phyloP scores from a whole-genome alignment of 2,888 invertebrate species.

The Drosophila neoperkinsi region DNA sequence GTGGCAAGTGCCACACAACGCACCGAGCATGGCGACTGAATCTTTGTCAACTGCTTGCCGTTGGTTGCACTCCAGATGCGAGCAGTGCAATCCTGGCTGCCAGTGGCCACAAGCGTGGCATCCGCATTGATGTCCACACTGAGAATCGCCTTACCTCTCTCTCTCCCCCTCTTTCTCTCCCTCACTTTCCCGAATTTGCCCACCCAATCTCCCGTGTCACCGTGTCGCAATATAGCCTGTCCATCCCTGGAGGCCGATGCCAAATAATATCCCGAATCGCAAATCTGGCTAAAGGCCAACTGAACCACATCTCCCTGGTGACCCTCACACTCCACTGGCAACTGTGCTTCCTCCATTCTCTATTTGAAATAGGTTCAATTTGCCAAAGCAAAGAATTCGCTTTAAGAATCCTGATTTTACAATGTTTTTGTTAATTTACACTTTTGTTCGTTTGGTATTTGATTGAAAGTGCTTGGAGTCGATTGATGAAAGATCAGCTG shows the following conservation, averaged over 20 bases:
- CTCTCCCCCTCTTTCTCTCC: background rate
- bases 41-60: slow-evolving; percentile 93
- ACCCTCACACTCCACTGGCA: slow-evolving; percentile 42
- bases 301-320: slow-evolving; percentile 43
- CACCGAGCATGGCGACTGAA: slow-evolving; percentile 92
- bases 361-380: background rate
- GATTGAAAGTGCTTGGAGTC: background rate
- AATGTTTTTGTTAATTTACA: background rate
- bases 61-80: slow-evolving; percentile 96
- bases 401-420: background rate
- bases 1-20: slow-evolving; percentile 95
- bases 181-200: slow-evolving; percentile 92
- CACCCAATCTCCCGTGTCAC: slow-evolving; percentile 98
- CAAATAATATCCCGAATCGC: slow-evolving; percentile 41
- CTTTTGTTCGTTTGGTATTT: too few species aligned
- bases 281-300: slow-evolving; percentile 49
- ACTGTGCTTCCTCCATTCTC: slow-evolving; percentile 1
- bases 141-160: slow-evolving; percentile 94
- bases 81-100: slow-evolving; percentile 96
- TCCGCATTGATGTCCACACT: slow-evolving; percentile 95
- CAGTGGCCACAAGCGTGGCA: slow-evolving; percentile 95
- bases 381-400: background rate
- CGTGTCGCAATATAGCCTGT: slow-evolving; percentile 96
- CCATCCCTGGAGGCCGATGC: slow-evolving; percentile 88
- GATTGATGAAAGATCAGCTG: background rate